phyloP scores from a whole-genome alignment of 1,140 invertebrate genomes.

The Eurosta solidaginis region DNA sequence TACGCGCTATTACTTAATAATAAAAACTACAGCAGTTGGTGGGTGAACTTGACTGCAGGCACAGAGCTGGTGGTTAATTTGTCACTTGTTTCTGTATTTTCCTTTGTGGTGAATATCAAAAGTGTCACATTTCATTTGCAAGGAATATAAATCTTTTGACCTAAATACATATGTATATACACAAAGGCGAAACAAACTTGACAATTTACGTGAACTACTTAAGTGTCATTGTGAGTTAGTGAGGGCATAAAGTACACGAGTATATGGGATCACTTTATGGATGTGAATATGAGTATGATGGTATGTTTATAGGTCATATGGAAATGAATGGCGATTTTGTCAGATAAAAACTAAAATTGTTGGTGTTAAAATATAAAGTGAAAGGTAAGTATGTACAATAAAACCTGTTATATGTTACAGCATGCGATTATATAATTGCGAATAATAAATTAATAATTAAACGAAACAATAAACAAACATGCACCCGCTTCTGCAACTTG shows the following conservation, averaged over 20 bases:
- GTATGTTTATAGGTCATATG: neutral
- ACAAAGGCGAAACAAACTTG: neutral
- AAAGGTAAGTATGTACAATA: neutral
- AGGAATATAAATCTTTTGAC: neutral
- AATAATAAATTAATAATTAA: constrained; percentile 11
- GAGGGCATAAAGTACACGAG: too few relatives aligned
- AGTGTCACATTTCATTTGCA: neutral
- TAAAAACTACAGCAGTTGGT: neutral
- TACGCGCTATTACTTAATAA: neutral
- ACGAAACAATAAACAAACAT: neutral
- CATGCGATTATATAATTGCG: neutral
- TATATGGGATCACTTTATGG: too few relatives aligned
- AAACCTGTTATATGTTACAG: neutral
- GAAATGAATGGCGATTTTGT: neutral
- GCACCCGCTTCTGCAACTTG: neutral
- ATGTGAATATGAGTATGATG: neutral
- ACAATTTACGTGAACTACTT: too few relatives aligned
- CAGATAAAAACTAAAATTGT: neutral
- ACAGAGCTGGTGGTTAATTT: neutral
- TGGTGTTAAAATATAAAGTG: neutral
- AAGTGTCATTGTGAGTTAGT: too few relatives aligned
- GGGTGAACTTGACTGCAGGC: neutral
- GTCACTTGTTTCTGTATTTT: constrained; percentile 12
- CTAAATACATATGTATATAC: neutral
- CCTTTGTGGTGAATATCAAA: neutral